phyloP scores from a whole-genome alignment of 2,888 invertebrate species.

The Coremacera marginata region DNA sequence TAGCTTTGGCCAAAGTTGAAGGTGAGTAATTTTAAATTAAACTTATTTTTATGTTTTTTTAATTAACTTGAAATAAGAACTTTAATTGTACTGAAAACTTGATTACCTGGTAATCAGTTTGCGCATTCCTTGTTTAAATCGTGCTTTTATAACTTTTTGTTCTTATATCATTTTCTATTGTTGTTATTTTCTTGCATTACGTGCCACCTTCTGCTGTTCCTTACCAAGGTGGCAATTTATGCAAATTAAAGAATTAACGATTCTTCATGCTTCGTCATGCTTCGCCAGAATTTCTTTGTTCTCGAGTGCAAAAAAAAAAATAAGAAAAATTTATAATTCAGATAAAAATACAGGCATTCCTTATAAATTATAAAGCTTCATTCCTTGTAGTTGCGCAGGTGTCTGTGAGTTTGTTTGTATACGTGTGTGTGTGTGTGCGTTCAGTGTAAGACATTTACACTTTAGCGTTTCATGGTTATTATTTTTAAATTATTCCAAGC shows the following conservation, averaged over 20 bases:
- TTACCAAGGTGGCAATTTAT: constrained; percentile 33
- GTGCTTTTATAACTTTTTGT: not conserved
- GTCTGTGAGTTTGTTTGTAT: not conserved
- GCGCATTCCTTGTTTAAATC: not conserved
- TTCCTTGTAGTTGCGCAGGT: not conserved
- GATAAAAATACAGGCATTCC: constrained; percentile 26
- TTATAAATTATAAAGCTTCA: constrained; percentile 5
- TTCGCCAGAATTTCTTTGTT: constrained; percentile 15
- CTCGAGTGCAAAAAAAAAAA: not conserved
- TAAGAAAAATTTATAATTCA: not conserved
- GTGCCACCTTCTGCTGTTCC: not conserved
- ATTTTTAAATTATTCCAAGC: constrained; percentile 29
- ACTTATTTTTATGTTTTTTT: not conserved
- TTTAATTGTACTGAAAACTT: not conserved
- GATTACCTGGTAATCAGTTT: not conserved
- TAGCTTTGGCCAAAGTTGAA: constrained; percentile 96
- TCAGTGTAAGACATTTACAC: not conserved
- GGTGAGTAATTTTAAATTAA: constrained; percentile 72
- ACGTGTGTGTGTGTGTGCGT: not conserved
- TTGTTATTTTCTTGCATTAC: not conserved
- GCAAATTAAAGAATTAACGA: constrained; percentile 34
- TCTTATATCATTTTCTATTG: too few species aligned
- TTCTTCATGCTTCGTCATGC: constrained; percentile 33
- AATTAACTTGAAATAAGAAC: not conserved
- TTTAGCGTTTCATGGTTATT: constrained; percentile 9